Percentiles rank a stretch among this genome's conserved stretches.
phyloP scores from a whole-genome alignment of 2,888 invertebrate genomes.

The Lampropteryx suffumata region DNA sequence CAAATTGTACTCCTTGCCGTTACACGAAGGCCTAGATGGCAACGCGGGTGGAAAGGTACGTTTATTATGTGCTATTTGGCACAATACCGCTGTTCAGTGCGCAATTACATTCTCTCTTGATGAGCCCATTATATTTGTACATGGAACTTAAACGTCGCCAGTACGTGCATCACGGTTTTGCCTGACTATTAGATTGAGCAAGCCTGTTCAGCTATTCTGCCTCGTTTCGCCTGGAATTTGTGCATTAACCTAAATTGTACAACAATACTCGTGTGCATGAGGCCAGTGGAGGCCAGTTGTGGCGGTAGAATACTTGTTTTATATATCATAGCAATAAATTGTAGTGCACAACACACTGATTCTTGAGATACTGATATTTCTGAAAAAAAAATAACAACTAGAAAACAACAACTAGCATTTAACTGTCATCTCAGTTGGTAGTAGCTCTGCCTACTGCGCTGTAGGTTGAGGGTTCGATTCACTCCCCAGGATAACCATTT shows the following conservation, averaged over 20 bases:
- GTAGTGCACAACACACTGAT: neutral
- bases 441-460: no score
- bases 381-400: constrained; percentile 1
- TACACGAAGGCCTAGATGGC: constrained; percentile 62
- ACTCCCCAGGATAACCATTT: no score
- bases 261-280: constrained; percentile 25
- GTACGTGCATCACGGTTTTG: constrained; percentile 40
- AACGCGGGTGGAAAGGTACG: constrained; percentile 63
- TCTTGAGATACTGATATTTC: no score
- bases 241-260: constrained; percentile 33
- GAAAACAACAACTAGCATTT: no score
- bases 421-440: no score
- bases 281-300: constrained; percentile 12
- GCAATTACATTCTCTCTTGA: constrained; percentile 54
- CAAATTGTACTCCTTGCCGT: constrained; percentile 49
- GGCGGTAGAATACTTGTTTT: neutral
- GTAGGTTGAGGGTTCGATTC: no score
- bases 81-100: constrained; percentile 46
- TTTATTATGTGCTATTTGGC: constrained; percentile 56
- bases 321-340: neutral
- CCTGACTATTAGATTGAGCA: constrained; percentile 33
- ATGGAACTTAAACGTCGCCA: constrained; percentile 38
- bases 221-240: constrained; percentile 33
- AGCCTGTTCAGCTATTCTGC: constrained; percentile 37
- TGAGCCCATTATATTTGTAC: constrained; percentile 49